Evolutionary conservation across 30 jellyfish, hydroid and myxozoan genomes (phyloP), one percentile per base, ranked within the genome.

Genomic region (Pseudorhiza aurosa): DNA sequence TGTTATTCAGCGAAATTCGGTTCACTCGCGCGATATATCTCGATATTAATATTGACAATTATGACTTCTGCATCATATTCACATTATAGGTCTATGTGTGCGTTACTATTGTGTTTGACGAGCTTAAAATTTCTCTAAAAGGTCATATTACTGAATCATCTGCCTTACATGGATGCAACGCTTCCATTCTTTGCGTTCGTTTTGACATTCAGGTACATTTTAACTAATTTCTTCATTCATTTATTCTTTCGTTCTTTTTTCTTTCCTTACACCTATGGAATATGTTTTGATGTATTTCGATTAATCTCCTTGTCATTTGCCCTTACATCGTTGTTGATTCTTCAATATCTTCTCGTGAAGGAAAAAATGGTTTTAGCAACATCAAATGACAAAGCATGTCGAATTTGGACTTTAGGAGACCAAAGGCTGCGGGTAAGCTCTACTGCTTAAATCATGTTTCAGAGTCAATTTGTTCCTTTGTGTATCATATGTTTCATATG

Each of bases 381-480:
- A 19, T 92, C 98, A 50, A 92, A 92, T 75, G 98, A 92, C 58
- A 82, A 85, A 68, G 98, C 98, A 12, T 92, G 98, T 80, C 72
- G 98, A 63, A 92, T 92, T 26, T 92, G 98, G 98, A 80, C 96
- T 14, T 36, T 81, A 31, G 43, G 67, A 10, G 98, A 84, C 44
- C 88, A 75, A 32, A 40, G 98, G 67, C 60, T 89, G n/a, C 92
- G 88, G 88, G 97, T 89, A 79, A 40, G 72, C n/a, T 49, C 22
- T 14, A 12, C n/a, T n/a, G n/a, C n/a, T n/a, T n/a, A n/a, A n/a
- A n/a, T n/a, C n/a, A n/a, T n/a, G n/a, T n/a, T n/a, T n/a, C n/a
- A n/a, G n/a, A n/a, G n/a, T n/a, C n/a, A n/a, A n/a, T n/a, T n/a
- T n/a, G n/a, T n/a, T n/a, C n/a, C n/a, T n/a, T n/a, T n/a, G n/a